Percentiles rank a stretch among this genome's conserved stretches.
These are phyloP conservation scores for Lytechinus variegatus DNA, from an alignment of 35 echinoderm and acorn worm genomes.

Conservation along the genomic window DNA sequence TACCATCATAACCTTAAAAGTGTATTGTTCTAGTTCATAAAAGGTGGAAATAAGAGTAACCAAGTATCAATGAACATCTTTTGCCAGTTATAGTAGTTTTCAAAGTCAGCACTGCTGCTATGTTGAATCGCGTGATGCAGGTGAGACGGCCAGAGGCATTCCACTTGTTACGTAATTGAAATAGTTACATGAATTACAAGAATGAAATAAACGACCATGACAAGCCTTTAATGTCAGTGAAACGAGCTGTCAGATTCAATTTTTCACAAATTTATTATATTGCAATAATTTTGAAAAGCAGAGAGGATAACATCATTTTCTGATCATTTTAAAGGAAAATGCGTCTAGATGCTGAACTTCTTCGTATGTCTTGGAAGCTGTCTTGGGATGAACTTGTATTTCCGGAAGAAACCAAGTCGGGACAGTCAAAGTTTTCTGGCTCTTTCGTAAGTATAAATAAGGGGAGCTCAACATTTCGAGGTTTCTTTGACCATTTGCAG, in stretches of 20 bases:
- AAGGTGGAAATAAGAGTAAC: no score
- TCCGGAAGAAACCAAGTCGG: constrained; percentile 39
- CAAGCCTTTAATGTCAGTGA: no score
- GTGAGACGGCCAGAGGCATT: no score
- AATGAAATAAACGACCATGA: no score
- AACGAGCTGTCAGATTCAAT: background rate
- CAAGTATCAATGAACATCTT: no score
- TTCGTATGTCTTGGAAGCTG: constrained; percentile 32
- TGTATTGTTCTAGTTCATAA: no score
- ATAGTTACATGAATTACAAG: no score
- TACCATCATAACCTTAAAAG: no score
- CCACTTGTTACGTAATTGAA: no score
- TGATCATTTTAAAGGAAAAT: constrained; percentile 37
- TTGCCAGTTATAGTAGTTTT: no score
- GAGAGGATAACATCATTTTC: background rate
- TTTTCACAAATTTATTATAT: background rate
- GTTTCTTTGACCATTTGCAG: background rate
- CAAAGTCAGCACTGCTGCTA: no score
- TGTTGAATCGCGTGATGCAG: no score
- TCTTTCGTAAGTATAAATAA: constrained; percentile 27
- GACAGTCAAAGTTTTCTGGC: constrained; percentile 36
- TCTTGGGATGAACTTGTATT: constrained; percentile 46
- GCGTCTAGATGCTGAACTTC: constrained; percentile 52
- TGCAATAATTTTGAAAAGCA: background rate
- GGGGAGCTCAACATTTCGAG: background rate